Evolutionary conservation across 2,797 vertebrate genomes (phyloP), one percentile per base, ranked within the genome.

Genomic region (Brachyalestes nurse): DNA sequence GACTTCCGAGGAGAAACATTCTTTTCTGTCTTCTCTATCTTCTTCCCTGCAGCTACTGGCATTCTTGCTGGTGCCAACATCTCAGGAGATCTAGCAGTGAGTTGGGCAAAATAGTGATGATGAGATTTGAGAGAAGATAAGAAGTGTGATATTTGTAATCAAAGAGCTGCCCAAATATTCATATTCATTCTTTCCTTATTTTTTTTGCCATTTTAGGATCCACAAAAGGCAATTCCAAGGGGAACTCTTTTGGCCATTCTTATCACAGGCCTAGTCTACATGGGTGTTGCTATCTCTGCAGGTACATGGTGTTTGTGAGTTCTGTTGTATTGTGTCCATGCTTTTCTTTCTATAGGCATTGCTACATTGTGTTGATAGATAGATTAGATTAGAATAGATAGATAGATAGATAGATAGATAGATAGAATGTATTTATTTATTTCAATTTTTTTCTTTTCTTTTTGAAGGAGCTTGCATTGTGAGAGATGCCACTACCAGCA

Each of bases 31-130:
- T 99, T 99, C 82, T 91, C 97, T 77, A 99, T 99, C 89, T 99
- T 99, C 93, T 99, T 99, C 91, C 98, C 98, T 66, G 98, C 98
- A 79, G 98, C 98, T 83, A 99, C 98, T 76, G 98, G 98, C 83
- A 99, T 99, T 90, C 93, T 99, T 87, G 98, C 98, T 53, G 98
- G 98, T 82, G 96, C 98, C 85, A 99, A 99, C 92, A 99, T 99
- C 93, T 99, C 98, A 62, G 98, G 98, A 91, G 98, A 99, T 89
- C 97, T 99, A 72, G 94, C 96, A 61, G 98, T 99, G 88, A 96
- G 97, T 92, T 81, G 25, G 17, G 7, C 16, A 62, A 10, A 8
- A 16, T 45, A 8, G 28, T 17, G 23, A 28, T 25, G 61, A 67
- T n/a, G 16, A 14, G 13, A 51, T 51, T 1, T 47, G 12, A 47